phyloP scores from a whole-genome alignment of 2,888 invertebrate species.

The Electrophaes corylata region DNA sequence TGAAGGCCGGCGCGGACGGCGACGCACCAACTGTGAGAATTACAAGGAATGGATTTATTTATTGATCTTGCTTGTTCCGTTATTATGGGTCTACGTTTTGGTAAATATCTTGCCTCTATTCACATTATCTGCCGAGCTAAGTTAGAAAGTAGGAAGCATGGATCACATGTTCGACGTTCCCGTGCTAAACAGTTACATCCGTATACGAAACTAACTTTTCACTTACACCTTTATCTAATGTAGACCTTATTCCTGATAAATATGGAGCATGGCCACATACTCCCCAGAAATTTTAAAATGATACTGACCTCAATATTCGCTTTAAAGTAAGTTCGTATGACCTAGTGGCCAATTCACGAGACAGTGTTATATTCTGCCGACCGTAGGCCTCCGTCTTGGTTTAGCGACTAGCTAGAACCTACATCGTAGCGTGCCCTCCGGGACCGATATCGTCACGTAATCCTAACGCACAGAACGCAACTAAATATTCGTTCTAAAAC shows the following conservation, averaged over 20 bases:
- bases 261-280: too few relatives aligned
- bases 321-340: too few relatives aligned
- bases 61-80: constrained; percentile 78
- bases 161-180: constrained; percentile 38
- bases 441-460: too few relatives aligned
- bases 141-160: constrained; percentile 48
- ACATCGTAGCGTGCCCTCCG: too few relatives aligned
- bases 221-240: constrained; percentile 28
- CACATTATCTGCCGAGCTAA: constrained; percentile 42
- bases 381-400: too few relatives aligned
- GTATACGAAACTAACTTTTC: constrained; percentile 43
- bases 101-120: constrained; percentile 62
- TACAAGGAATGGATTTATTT: constrained; percentile 81
- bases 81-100: constrained; percentile 62
- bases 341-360: too few relatives aligned
- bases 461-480: too few relatives aligned
- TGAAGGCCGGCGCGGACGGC: constrained; percentile 71
- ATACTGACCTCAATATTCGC: too few relatives aligned
- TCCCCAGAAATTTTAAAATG: too few relatives aligned
- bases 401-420: too few relatives aligned
- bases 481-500: too few relatives aligned
- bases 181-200: constrained; percentile 58
- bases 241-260: neutral
- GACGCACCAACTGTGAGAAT: constrained; percentile 71
- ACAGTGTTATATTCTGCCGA: too few relatives aligned